These are phyloP conservation scores for Paradoxurus hermaphroditus DNA, from an alignment of 2,113 vertebrate genomes.

Conservation along the genomic window DNA sequence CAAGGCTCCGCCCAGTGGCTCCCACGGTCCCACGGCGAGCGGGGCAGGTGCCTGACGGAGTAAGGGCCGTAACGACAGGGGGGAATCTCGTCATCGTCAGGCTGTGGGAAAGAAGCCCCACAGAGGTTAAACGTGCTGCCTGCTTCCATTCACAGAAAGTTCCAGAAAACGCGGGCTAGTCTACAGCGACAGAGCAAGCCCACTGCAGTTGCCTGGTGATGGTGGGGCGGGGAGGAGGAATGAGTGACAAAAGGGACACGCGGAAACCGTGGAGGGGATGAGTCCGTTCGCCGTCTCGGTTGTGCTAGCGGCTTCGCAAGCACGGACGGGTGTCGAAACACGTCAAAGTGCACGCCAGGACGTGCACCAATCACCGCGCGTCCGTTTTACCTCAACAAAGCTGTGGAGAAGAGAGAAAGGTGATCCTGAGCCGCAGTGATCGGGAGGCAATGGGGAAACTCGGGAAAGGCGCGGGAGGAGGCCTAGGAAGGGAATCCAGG, in stretches of 20 bases:
- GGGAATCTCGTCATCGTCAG: neutral
- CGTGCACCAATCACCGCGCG: fast-evolving
- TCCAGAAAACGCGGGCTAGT: neutral
- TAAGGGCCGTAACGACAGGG: fast-evolving
- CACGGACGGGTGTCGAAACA: fast-evolving
- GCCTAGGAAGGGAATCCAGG: neutral
- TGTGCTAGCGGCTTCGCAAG: neutral
- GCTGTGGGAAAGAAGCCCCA: neutral
- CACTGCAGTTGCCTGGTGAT: neutral
- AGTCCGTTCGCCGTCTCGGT: fast-evolving
- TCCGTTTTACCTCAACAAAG: neutral
- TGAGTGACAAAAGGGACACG: neutral
- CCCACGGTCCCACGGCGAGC: neutral
- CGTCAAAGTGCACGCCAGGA: neutral
- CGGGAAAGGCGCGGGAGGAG: neutral
- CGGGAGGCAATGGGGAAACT: neutral
- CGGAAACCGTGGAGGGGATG: neutral
- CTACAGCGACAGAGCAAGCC: neutral
- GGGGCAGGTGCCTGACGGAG: neutral
- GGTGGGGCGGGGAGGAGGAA: neutral
- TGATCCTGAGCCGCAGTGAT: neutral
- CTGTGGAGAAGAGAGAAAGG: neutral
- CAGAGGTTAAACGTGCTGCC: neutral
- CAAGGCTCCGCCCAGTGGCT: neutral
- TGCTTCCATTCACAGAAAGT: neutral